Conservation (phyloP, 2,888 invertebrate genomes). For the Tiliacea aurago region DNA sequence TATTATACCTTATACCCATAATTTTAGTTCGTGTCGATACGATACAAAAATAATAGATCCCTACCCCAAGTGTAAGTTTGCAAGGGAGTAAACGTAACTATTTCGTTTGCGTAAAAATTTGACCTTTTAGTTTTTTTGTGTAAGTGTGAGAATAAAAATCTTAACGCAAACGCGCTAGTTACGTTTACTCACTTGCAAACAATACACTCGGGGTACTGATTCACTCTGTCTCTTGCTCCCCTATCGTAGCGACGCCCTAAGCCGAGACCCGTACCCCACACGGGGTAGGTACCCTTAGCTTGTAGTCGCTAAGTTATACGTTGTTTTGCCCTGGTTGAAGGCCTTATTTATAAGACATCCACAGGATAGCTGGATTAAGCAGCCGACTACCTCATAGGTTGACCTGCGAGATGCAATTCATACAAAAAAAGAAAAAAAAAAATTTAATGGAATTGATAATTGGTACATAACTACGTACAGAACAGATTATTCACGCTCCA, state of each 20-base stretch:
- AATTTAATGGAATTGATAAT: not conserved
- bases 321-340: not conserved
- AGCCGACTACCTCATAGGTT: not conserved
- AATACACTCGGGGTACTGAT: no score
- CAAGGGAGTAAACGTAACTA: no score
- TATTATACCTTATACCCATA: no score
- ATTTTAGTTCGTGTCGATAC: no score
- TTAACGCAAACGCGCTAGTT: no score
- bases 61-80: no score
- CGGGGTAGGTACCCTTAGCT: no score
- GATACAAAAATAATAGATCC: no score
- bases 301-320: not conserved
- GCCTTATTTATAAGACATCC: not conserved
- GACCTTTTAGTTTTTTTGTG: no score
- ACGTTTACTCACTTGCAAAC: no score
- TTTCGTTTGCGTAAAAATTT: no score
- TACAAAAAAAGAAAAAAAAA: not conserved
- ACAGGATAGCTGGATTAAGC: not conserved
- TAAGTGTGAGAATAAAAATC: no score
- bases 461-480: not conserved
- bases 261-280: not conserved
- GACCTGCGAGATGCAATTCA: not conserved
- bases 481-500: slow-evolving; percentile 10
- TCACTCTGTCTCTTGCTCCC: not conserved
- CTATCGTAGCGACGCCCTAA: not conserved